Evolutionary conservation across 1,140 invertebrate species (phyloP), one percentile per base, ranked within the genome.

Genomic region (Solenopsis invicta): DNA sequence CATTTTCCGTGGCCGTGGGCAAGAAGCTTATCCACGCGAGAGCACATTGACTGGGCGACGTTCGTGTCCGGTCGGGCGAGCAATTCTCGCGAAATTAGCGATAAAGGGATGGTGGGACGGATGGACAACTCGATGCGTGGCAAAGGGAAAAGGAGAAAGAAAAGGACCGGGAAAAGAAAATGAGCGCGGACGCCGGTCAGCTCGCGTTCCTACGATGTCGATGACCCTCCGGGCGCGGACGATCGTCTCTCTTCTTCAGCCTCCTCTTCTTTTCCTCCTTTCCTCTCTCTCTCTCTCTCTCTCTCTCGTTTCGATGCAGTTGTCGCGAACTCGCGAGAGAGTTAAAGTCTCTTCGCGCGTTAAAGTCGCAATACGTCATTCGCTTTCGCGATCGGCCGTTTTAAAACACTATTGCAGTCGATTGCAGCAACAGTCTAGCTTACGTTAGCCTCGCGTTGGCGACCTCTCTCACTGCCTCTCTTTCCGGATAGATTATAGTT

Each of bases 171-270:
- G 84, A 92, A 91, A 92, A 91, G 91, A 91, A 93, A 92, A 92
- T 93, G 91, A 91, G 78, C 71, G 77, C 91, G 88, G 92, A 90
- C 91, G 93, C 77, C 90, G 91, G 88, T 92, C 90, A 94, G 92
- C 93, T 94, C 69, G 93, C 94, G 93, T 94, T 92, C 91, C 93
- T 89, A 77, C 71, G 85, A 90, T 94, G 94, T 94, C 94, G 92
- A 93, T 91, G 94, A 94, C 93, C 93, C 92, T 86, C 69, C 41
- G n/a, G 67, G 80, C 66, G 52, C 67, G 80, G 67, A 59, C 18
- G 52, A 13, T 50, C 80, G 24, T 84, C 69, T 74, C 52, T 81
- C 66, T 88, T 86, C 69, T 88, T 88, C 87, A 85, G 88, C 77
- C 61, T 69, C 76, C 74, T 89, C 81, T 88, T 21, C 37, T 37